Base-by-base conservation (phyloP, 2,888 invertebrate genomes). In the Drosophila macrospina region DNA sequence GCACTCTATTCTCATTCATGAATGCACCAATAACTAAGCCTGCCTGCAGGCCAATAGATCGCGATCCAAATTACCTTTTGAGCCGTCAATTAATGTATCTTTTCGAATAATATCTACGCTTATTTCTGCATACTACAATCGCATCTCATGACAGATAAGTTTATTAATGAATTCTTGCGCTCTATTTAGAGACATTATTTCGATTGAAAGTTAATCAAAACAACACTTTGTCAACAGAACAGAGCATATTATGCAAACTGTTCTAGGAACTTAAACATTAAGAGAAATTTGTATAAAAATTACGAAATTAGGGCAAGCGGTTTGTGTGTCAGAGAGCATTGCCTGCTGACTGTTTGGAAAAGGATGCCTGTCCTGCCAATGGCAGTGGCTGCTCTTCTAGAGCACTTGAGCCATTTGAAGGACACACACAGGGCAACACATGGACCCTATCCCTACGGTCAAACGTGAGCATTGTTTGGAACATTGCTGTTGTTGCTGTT, bases 341-440 rank as follows among this genome's bases (percentile, higher is more conserved):
- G 56, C n/a, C 39, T 54, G 41, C 30, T 45, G 50, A 20, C 30
- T 50, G 47, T 41, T 41, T 34, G 32, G 30, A 32, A 36, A 44
- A 47, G 55, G n/a, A 37, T 39, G 61, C 16, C 11, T 62, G 45
- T 47, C 28, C 63, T 57, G 56, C 26, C 54, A 57, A 47, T 64
- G 64, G 50, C 59, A 54, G 48, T 47, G 51, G 50, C 65, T 64
- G 65, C 73, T 84, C 71, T 69, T 83, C 64, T 73, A 34, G 39
- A 77, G 74, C 68, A 74, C 83, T 84, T 82, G 69, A 86, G 80
- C 80, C 51, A 73, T 78, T 78, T 86, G 86, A 87, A 85, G 87
- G 87, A 80, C 87, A 80, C 66, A 80, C 66, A 75, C 67, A 64
- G 72, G 66, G 69, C 80, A 68, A 72, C 74, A 82, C 78, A 84